Conservation (phyloP, 1,140 invertebrate species). For the Brachionus sp. region DNA sequence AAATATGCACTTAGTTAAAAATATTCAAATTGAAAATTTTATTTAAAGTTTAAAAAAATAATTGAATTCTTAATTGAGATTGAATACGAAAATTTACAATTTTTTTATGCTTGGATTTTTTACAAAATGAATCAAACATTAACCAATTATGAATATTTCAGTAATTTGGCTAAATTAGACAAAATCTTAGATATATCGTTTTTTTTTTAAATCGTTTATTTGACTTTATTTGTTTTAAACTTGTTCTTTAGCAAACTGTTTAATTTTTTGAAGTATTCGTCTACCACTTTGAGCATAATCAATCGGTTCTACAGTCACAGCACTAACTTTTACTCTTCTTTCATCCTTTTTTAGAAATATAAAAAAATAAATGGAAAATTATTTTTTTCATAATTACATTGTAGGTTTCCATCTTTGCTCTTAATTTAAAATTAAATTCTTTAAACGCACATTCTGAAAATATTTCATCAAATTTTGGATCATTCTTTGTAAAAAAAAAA, state of each 20-base stretch:
- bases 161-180: background rate
- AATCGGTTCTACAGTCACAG: constrained; percentile 51
- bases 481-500: constrained; percentile 51
- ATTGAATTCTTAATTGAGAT: background rate
- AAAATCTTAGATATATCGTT: background rate
- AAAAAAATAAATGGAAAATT: background rate
- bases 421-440: constrained; percentile 73
- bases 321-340: constrained; percentile 71
- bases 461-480: constrained; percentile 62
- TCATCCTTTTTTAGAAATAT: constrained; percentile 68
- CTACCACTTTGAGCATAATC: constrained; percentile 25
- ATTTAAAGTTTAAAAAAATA: background rate
- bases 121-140: background rate
- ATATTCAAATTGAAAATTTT: background rate
- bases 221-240: background rate
- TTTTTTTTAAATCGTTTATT: no score
- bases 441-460: constrained; percentile 74
- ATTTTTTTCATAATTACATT: constrained; percentile 63
- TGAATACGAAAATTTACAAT: background rate
- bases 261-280: constrained; percentile 41
- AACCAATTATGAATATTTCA: background rate
- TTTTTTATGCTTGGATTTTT: background rate
- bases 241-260: constrained; percentile 38
- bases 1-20: background rate
- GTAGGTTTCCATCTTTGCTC: constrained; percentile 81